phyloP scores from a whole-genome alignment of 2,113 vertebrate species.

The Erythrocercus mccallii region DNA sequence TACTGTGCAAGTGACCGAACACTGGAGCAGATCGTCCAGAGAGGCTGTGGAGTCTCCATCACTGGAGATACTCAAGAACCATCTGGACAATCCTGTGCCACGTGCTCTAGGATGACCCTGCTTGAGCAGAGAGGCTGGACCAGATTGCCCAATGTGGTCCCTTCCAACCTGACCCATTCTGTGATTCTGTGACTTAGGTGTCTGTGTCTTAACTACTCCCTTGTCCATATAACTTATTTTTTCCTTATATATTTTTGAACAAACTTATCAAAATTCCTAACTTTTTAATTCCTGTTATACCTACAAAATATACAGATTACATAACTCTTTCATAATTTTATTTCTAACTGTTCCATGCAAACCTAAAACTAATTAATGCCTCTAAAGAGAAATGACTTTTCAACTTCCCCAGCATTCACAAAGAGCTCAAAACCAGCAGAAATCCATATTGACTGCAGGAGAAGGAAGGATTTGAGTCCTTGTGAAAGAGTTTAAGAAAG shows the following conservation, averaged over 20 bases:
- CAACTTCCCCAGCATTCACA: not conserved
- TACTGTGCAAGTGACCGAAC: accelerated
- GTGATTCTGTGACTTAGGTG: not conserved
- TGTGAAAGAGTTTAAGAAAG: not conserved
- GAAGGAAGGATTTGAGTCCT: not conserved
- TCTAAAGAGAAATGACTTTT: not conserved
- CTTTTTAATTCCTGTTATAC: not conserved
- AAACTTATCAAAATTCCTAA: not conserved
- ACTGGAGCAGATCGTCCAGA: not conserved
- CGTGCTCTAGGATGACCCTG: not conserved
- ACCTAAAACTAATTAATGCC: not conserved
- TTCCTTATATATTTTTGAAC: not conserved
- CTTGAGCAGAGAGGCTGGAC: not conserved
- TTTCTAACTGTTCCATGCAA: not conserved
- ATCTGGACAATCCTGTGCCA: not conserved
- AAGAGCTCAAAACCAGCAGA: not conserved
- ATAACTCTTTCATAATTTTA: not conserved
- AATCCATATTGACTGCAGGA: not conserved
- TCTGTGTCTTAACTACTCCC: not conserved
- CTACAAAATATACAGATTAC: not conserved
- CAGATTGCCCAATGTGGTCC: no score
- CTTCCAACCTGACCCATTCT: not conserved
- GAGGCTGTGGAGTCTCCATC: no score
- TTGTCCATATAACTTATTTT: not conserved
- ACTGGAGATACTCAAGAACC: not conserved